Evolutionary conservation across 2,113 vertebrate species (phyloP).

Genomic region (Tachuris rubrigastra): DNA sequence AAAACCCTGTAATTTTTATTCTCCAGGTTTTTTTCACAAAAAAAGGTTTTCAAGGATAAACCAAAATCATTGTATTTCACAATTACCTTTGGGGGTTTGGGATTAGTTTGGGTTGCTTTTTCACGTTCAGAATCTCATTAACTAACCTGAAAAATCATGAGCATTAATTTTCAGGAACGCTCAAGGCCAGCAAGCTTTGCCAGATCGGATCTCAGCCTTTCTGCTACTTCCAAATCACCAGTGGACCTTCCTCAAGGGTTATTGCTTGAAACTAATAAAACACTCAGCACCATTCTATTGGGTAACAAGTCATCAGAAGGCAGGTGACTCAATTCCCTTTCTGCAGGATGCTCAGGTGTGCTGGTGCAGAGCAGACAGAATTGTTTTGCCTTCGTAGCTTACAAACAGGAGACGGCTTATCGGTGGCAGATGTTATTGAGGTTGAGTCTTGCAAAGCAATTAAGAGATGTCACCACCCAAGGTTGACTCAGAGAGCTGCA

Average conservation of each 20-base stretch:
- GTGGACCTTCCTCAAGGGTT: background rate
- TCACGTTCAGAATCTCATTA: background rate
- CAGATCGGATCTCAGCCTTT: background rate
- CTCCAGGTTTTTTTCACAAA: background rate
- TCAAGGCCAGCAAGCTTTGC: background rate
- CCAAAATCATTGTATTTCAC: background rate
- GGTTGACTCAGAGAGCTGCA: background rate
- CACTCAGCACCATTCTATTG: background rate
- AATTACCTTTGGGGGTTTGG: background rate
- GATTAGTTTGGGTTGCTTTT: background rate
- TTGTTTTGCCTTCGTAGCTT: background rate
- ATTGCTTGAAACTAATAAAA: background rate
- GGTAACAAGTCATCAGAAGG: background rate
- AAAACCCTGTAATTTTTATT: background rate
- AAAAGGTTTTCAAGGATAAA: background rate
- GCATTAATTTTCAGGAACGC: background rate
- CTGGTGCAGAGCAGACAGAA: background rate
- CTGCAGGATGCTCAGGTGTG: background rate
- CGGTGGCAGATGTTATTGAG: background rate
- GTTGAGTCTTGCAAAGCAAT: background rate
- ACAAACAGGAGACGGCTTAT: background rate
- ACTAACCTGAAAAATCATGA: background rate
- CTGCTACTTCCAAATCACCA: background rate
- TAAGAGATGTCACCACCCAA: background rate
- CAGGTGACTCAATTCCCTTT: background rate